Evolutionary conservation across 2,888 invertebrate genomes (phyloP).

Genomic region (Eupeodes luniger): DNA sequence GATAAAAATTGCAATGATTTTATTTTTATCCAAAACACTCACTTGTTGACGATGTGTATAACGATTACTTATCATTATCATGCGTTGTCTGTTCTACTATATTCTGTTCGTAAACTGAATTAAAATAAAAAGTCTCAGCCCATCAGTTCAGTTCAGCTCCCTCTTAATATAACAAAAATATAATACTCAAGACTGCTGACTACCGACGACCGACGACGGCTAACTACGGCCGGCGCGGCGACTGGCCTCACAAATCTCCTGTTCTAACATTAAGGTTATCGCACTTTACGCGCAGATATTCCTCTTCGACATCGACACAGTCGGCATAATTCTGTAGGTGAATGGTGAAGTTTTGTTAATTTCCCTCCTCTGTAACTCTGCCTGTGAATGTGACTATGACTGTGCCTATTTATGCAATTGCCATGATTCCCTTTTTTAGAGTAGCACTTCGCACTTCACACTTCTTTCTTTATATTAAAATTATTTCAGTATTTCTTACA

Average conservation of each 20-base stretch:
- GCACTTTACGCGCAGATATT: constrained; percentile 73
- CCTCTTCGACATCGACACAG: constrained; percentile 54
- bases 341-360: constrained; percentile 55
- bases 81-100: constrained; percentile 29
- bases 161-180: neutral
- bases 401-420: constrained; percentile 1
- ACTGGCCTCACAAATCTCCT: constrained; percentile 58
- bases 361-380: constrained; percentile 21
- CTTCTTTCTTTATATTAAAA: neutral
- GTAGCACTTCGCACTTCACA: neutral
- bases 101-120: constrained; percentile 21
- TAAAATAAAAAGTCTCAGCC: neutral
- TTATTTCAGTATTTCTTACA: constrained; percentile 23
- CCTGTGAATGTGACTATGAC: no score
- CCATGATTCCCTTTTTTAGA: neutral
- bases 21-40: constrained; percentile 37
- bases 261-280: constrained; percentile 72
- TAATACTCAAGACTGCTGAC: no score
- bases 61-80: constrained; percentile 57
- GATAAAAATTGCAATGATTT: constrained; percentile 36
- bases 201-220: no score
- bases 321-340: constrained; percentile 65
- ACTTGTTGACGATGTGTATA: neutral
- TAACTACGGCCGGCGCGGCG: no score
- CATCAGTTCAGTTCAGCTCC: neutral